Conservation (phyloP, 2,113 vertebrate species). For the Hippolais icterina region DNA sequence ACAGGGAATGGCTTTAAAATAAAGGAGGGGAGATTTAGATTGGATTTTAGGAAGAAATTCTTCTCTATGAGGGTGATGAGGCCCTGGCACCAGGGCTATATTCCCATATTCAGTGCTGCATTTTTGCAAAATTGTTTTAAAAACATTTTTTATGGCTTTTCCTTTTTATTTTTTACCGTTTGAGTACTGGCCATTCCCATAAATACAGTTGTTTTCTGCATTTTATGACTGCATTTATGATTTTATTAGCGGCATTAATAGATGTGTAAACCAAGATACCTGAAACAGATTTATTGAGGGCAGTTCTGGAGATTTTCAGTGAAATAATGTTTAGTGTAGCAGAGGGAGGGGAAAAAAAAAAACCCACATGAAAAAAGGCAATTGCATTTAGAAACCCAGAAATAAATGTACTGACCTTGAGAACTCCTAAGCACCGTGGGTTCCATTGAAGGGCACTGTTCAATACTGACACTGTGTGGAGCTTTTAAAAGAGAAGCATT, state of each 20-base stretch:
- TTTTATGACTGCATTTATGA: neutral
- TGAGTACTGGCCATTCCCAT: neutral
- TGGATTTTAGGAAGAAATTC: neutral
- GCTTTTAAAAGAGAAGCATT: neutral
- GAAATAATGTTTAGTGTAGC: neutral
- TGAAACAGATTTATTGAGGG: neutral
- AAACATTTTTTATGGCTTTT: neutral
- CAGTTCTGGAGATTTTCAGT: neutral
- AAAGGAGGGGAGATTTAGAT: neutral
- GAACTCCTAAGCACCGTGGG: neutral
- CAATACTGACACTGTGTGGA: neutral
- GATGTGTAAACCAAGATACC: neutral
- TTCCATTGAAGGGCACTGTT: neutral
- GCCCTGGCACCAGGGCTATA: neutral
- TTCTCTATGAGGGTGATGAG: neutral
- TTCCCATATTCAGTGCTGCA: neutral
- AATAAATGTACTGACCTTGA: constrained; percentile 17
- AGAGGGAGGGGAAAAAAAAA: neutral
- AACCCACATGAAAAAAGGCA: neutral
- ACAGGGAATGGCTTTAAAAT: neutral
- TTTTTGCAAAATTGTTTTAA: neutral
- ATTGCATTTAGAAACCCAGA: neutral
- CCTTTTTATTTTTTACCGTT: neutral
- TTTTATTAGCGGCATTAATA: neutral
- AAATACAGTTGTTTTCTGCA: neutral